These are phyloP conservation scores for Hydriomena furcata DNA, from an alignment of 2,888 invertebrate species.

Conservation along the genomic window DNA sequence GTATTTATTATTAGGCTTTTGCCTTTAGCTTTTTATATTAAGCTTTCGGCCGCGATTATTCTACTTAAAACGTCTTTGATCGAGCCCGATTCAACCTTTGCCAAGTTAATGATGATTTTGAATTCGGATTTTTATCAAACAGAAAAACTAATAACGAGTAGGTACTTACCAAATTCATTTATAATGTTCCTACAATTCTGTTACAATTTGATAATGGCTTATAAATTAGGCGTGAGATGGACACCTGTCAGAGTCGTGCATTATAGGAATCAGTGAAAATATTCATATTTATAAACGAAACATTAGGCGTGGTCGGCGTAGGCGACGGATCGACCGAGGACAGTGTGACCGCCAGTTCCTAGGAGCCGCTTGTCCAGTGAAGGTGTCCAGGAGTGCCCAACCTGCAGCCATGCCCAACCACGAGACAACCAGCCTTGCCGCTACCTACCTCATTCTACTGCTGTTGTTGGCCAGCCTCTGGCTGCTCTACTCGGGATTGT, in stretches of 20 bases:
- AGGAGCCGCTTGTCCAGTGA: slow-evolving; percentile 67
- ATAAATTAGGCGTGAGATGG: slow-evolving; percentile 33
- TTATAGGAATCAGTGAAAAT: slow-evolving; percentile 52
- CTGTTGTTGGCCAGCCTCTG: slow-evolving; percentile 86
- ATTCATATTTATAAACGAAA: slow-evolving; percentile 66
- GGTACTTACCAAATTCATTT: too few relatives aligned
- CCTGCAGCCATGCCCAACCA: slow-evolving; percentile 72
- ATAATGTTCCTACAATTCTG: too few relatives aligned
- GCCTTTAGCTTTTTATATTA: too few relatives aligned
- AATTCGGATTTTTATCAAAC: too few relatives aligned
- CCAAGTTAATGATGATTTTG: too few relatives aligned
- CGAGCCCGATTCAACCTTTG: too few relatives aligned
- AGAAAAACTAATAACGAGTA: too few relatives aligned
- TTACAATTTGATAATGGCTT: slow-evolving; percentile 8
- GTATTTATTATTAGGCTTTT: too few relatives aligned
- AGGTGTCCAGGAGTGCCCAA: slow-evolving; percentile 44
- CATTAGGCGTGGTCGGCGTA: slow-evolving; percentile 59
- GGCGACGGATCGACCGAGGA: slow-evolving; percentile 49
- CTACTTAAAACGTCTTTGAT: too few relatives aligned
- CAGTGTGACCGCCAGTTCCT: slow-evolving; percentile 60
- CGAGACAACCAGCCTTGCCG: slow-evolving; percentile 87
- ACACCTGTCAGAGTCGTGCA: slow-evolving; percentile 51
- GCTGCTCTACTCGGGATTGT: slow-evolving; percentile 86
- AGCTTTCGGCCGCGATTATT: too few relatives aligned
- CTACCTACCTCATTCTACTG: slow-evolving; percentile 88